These are phyloP conservation scores for Corythoichthys intestinalis DNA, from an alignment of 2,113 vertebrate genomes.

Conservation along the genomic window DNA sequence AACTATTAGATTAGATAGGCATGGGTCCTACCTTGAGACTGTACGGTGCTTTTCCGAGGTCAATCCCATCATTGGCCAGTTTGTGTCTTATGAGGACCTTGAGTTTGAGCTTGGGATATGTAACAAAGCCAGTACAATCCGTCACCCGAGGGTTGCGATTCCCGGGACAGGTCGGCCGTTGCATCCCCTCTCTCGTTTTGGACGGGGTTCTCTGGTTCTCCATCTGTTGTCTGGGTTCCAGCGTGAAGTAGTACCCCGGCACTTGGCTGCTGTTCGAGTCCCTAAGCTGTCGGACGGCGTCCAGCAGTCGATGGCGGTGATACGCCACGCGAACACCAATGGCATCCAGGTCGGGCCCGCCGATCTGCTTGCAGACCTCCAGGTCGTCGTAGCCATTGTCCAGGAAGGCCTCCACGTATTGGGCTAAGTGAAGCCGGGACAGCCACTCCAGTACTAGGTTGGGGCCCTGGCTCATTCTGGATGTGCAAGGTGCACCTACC, in stretches of 20 bases:
- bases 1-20: too few relatives aligned
- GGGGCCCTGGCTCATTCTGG: conserved; percentile 79
- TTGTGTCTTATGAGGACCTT: conserved; percentile 96
- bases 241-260: conserved; percentile 85
- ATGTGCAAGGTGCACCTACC: background rate
- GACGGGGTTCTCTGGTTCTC: conserved; percentile 38
- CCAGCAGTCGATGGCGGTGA: conserved; percentile 83
- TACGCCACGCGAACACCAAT: conserved; percentile 84
- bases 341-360: conserved; percentile 91
- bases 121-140: conserved; percentile 71
- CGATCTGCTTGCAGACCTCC: conserved; percentile 97
- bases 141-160: conserved; percentile 59
- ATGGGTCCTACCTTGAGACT: conserved; percentile 80
- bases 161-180: conserved; percentile 52
- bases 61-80: conserved; percentile 86
- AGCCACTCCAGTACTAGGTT: conserved; percentile 94
- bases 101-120: conserved; percentile 86
- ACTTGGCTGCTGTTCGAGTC: conserved; percentile 76
- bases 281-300: conserved; percentile 80
- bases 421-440: conserved; percentile 82
- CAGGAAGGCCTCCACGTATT: conserved; percentile 91
- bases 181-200: conserved; percentile 24
- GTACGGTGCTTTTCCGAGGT: conserved; percentile 86
- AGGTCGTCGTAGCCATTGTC: conserved; percentile 97
- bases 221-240: conserved; percentile 77